Evolutionary conservation across 2,113 vertebrate genomes (phyloP), one percentile per base, ranked within the genome.

Genomic region (Ciconia maguari): DNA sequence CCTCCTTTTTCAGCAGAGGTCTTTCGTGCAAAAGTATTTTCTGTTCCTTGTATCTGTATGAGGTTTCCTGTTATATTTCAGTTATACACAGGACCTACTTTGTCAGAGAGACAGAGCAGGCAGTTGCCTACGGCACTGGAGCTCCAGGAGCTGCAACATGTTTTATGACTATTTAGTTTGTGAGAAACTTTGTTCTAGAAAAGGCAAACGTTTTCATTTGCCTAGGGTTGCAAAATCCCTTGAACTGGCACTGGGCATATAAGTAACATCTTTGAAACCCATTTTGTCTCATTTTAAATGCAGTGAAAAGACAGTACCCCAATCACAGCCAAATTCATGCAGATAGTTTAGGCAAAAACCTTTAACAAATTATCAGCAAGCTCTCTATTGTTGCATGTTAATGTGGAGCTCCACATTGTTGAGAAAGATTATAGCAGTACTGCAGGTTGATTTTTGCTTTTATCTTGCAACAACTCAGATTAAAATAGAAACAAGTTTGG

Each of bases 41-140:
- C 12, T 76, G 2, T 61, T 75, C 9, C 77, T 92, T 49, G 17
- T 44, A 25, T 41, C 16, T 54, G 9, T 19, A 24, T 29, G 74
- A 46, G n/a, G 34, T 10, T 95, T 82, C 38, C 36, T 72, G 32
- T 27, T 60, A 10, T 14, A 32, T 62, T 48, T 83, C 38, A 41
- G 32, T 42, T 72, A 20, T 20, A 34, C 19, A 10, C 1, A 76
- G 4, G 62, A 16, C 36, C 30, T 49, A 2, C 9, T 79, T 12
- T 60, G 21, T 49, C 54, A 70, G n/a, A 60, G 41, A 85, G 46
- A 38, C 25, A 25, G 32, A 78, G 13, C 48, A 51, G 42, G 32
- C 0, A 0, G 6, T 24, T 95, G 51, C 58, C 54, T 66, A 11
- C 0, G 1, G 38, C 34, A 18, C 41, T 48, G 57, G 52, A 60